Conservation (phyloP, 2,113 vertebrate species). For the Gavialis gangeticus region DNA sequence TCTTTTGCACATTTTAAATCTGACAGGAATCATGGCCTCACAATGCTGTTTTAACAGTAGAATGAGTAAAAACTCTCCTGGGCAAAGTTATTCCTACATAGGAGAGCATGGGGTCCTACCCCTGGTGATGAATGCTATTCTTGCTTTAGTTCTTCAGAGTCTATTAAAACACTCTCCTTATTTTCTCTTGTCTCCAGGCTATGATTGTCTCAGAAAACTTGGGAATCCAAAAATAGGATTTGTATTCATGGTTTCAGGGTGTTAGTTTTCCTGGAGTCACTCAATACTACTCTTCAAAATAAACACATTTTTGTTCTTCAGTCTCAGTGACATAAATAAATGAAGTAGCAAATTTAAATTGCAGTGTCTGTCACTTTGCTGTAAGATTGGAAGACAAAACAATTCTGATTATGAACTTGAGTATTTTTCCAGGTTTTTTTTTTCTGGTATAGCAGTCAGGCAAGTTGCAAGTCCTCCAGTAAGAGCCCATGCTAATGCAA, state of each 20-base stretch:
- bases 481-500: not conserved
- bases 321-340: not conserved
- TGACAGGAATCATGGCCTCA: not conserved
- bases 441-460: not conserved
- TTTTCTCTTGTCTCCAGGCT: not conserved
- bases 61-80: not conserved
- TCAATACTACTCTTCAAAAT: not conserved
- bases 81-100: not conserved
- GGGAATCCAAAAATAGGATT: not conserved
- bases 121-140: not conserved
- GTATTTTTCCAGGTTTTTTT: not conserved
- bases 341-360: not conserved
- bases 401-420: not conserved
- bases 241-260: not conserved
- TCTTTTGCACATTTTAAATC: not conserved
- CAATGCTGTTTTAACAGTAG: not conserved
- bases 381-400: not conserved
- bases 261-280: not conserved
- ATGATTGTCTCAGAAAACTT: not conserved
- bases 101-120: not conserved
- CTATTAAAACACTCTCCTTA: not conserved
- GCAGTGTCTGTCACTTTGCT: not conserved
- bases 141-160: not conserved
- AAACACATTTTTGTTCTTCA: not conserved
- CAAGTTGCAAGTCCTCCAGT: not conserved